Evolutionary conservation across 64 coral and sea anemone species (phyloP).

Genomic region (Actinia tenebrosa): DNA sequence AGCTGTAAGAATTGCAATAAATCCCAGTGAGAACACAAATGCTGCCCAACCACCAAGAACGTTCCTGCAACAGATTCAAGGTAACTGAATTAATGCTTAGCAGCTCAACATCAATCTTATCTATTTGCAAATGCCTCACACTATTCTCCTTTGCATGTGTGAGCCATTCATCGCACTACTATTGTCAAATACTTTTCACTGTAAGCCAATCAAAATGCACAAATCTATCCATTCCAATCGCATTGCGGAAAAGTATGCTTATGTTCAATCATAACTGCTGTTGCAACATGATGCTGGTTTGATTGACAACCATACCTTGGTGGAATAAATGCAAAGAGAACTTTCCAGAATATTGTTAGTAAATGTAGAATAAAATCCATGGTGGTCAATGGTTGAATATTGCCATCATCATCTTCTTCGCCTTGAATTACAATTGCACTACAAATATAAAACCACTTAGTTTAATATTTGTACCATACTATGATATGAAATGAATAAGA

Average conservation of each 20-base stretch:
- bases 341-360: constrained; percentile 89
- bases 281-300: neutral
- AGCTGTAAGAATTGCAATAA: constrained; percentile 80
- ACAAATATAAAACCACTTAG: neutral
- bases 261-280: neutral
- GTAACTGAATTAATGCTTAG: neutral
- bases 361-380: constrained; percentile 84
- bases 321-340: constrained; percentile 91
- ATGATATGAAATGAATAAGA: neutral
- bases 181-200: too few species aligned
- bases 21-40: constrained; percentile 61
- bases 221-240: too few species aligned
- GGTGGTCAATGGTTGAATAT: constrained; percentile 32
- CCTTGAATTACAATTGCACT: constrained; percentile 76
- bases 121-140: too few species aligned
- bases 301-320: constrained; percentile 44
- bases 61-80: constrained; percentile 30
- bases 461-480: neutral
- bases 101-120: too few species aligned
- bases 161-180: too few species aligned
- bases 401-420: constrained; percentile 71
- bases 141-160: too few species aligned
- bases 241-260: too few species aligned
- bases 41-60: constrained; percentile 74
- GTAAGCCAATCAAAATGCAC: too few species aligned